These are phyloP conservation scores for Stenolophus ochropezus DNA, from an alignment of 2,888 invertebrate genomes.

Conservation along the genomic window DNA sequence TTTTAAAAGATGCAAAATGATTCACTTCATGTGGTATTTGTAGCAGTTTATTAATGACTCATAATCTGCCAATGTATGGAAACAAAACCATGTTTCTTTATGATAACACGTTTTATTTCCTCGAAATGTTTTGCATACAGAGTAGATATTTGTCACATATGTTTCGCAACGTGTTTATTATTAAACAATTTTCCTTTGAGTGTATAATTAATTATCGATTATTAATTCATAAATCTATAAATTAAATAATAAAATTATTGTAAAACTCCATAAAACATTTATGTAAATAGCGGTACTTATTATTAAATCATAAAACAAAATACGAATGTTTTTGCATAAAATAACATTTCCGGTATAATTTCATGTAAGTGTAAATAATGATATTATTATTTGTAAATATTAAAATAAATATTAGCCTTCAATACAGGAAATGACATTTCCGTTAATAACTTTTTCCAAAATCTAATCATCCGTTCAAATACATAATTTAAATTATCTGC, in stretches of 20 bases:
- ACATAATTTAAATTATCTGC: background rate
- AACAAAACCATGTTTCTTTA: background rate
- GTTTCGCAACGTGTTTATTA: background rate
- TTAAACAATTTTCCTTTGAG: background rate
- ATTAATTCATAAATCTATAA: background rate
- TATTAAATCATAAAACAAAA: too few relatives aligned
- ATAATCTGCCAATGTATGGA: background rate
- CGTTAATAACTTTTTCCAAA: background rate
- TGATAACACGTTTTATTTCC: background rate
- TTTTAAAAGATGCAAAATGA: background rate
- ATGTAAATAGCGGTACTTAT: too few relatives aligned
- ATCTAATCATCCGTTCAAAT: background rate
- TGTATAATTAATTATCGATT: background rate
- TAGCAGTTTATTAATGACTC: conserved; percentile 3
- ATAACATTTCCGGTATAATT: too few relatives aligned
- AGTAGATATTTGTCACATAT: background rate
- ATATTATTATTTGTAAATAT: background rate
- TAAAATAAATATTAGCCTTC: background rate
- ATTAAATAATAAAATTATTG: background rate
- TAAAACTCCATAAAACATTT: too few relatives aligned
- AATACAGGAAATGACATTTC: background rate
- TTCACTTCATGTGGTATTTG: conserved; percentile 1
- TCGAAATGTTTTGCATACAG: background rate
- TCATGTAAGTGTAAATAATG: too few relatives aligned
- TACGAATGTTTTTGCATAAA: too few relatives aligned